Evolutionary conservation across 2,113 vertebrate species (phyloP), one percentile per base, ranked within the genome.

Genomic region (Sebastes fasciatus): DNA sequence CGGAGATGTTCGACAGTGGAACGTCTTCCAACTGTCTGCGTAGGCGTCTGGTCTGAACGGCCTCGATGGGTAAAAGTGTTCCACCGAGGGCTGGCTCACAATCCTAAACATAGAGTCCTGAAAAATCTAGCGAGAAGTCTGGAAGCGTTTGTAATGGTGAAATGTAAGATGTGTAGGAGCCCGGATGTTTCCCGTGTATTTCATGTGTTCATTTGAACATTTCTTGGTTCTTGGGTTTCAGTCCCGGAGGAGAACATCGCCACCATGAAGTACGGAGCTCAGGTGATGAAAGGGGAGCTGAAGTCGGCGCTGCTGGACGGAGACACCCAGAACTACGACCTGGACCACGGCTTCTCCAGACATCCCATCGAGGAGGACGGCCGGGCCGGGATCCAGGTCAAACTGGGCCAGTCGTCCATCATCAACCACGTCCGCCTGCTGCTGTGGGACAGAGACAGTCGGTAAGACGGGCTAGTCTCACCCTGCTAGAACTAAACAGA

Each of bases 191-290:
- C 40, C 7, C 23, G 16, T 46, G 9, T 70, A 5, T 26, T 52
- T 45, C 5, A 13, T 10, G 26, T 12, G 2, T 21, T 61, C 6
- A 11, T 60, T 19, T 21, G 2, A 9, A 45, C 6, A 2, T 34
- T 34, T 40, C 16, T 21, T 65, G 8, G 26, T 42, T 60, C 4
- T 3, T 11, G 26, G 60, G 23, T 57, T 83, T 46, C 77, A 99
- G 98, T 99, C 90, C 97, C 97, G 0, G 98, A 98, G 90, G 98
- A 99, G 92, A 99, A 99, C 91, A 97, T 99, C 58, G 98, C 98
- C 79, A 99, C 98, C 12, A 99, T 99, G 98, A 99, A 99, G 89
- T 96, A 98, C 14, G 98, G 98, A 8, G 97, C 98, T 1, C 98
- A 98, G 90, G 98, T 99, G 82, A 97, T 99, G 14, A 99, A 99